phyloP scores from a whole-genome alignment of 2,797 vertebrate species.

The Pempheris klunzingeri region DNA sequence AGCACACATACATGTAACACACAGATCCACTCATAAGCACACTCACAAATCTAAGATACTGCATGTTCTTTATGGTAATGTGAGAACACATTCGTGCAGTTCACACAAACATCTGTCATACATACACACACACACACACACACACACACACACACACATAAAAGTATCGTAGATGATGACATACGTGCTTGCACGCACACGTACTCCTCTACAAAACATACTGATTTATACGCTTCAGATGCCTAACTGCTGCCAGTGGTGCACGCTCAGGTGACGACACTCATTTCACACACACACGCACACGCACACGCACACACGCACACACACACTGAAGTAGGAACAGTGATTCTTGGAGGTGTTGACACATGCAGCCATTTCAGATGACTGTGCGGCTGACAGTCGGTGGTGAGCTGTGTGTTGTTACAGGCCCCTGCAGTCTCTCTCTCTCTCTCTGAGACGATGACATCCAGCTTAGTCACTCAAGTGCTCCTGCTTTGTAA shows the following conservation, averaged over 20 bases:
- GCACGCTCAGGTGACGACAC: slow-evolving; percentile 56
- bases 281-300: slow-evolving; percentile 14
- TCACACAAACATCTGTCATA: slow-evolving; percentile 20
- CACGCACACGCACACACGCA: slow-evolving; percentile 41
- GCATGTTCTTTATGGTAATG: not conserved
- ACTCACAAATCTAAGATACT: not conserved
- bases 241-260: slow-evolving; percentile 17
- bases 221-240: slow-evolving; percentile 41
- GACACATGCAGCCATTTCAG: slow-evolving; percentile 75
- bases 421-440: slow-evolving; percentile 71
- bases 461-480: slow-evolving; percentile 81
- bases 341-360: slow-evolving; percentile 73
- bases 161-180: slow-evolving; percentile 33
- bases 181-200: slow-evolving; percentile 27
- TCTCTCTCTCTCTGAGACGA: slow-evolving; percentile 64
- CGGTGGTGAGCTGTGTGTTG: slow-evolving; percentile 60
- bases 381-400: slow-evolving; percentile 72
- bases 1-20: not conserved
- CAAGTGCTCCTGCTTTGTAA: slow-evolving; percentile 76
- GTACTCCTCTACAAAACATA: slow-evolving; percentile 14
- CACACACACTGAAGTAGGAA: slow-evolving; percentile 43
- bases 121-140: slow-evolving; percentile 12
- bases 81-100: slow-evolving; percentile 2
- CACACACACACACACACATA: slow-evolving; percentile 6
- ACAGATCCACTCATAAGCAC: not conserved